Evolutionary conservation across 64 coral and sea anemone genomes (phyloP), one percentile per base, ranked within the genome.

Genomic region (Catalaphyllia jardinei): DNA sequence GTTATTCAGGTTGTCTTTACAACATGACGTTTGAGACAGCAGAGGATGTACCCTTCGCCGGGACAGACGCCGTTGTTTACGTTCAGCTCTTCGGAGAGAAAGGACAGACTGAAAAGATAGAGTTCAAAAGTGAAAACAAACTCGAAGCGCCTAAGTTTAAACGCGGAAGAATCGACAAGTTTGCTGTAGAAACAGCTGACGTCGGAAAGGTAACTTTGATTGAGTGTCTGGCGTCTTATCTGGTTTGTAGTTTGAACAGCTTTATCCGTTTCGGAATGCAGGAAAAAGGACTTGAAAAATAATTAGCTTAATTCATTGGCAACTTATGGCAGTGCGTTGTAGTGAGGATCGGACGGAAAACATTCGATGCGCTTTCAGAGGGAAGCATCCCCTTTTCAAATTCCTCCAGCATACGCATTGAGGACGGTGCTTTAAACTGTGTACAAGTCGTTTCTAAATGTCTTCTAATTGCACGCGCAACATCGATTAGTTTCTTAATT

Each of bases 31-130:
- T 96, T 63, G 95, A 96, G 50, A 96, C 91, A 24, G 81, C 91
- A 24, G 81, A 85, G 24, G 92, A 93, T 29, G 82, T 96, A 0
- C 95, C 95, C 0, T 96, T 96, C 61, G 91, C 95, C 60, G 95
- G 95, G 2, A 96, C 95, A 25, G 95, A 96, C 63, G 95, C 95
- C 10, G 93, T 84, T 51, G 91, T 96, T 52, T 96, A 93, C 52
- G 71, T 96, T 24, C 83, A 96, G 22, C 46, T 96, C 29, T 72
- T 74, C 78, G 95, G 95, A 8, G 91, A 93, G 17, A 63, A 96
- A 0, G 95, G 95, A 52, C 73, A 93, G 71, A 96, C 95, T 15
- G 95, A 90, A 14, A 96, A 88, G 88, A 96, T 96, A 17, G 95
- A 96, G 75, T 96, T 96, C 78, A 78, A 35, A 61, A 92, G 78